phyloP scores from a whole-genome alignment of 2,113 vertebrate species.

The Tetrax tetrax region DNA sequence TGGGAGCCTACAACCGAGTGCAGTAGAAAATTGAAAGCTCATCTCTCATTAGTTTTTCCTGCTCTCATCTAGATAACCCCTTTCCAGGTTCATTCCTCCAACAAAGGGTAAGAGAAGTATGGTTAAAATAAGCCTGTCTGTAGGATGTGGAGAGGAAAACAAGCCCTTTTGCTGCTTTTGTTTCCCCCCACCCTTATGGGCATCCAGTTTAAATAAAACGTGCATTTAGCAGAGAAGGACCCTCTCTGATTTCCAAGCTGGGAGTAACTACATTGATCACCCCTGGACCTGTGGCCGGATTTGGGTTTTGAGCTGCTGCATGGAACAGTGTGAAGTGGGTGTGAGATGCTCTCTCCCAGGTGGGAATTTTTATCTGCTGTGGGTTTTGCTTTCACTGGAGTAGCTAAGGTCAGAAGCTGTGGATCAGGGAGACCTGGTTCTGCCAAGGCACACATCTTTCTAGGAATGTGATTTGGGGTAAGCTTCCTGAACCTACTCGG shows the following conservation, averaged over 20 bases:
- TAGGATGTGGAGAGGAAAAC: background rate
- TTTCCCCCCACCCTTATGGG: background rate
- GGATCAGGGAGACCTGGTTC: background rate
- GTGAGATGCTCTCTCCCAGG: background rate
- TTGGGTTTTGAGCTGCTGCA: background rate
- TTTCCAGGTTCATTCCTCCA: background rate
- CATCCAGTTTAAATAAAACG: background rate
- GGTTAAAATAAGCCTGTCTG: background rate
- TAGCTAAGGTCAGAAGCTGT: background rate
- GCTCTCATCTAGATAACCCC: constrained; percentile 8
- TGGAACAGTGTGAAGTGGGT: background rate
- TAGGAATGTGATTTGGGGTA: background rate
- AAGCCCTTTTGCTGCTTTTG: background rate
- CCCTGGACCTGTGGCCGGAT: background rate
- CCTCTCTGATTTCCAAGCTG: background rate
- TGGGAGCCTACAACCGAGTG: background rate
- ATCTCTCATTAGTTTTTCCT: constrained; percentile 47
- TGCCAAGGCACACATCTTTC: rapidly evolving
- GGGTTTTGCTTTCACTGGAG: background rate
- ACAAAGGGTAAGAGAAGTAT: background rate
- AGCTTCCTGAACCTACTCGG: background rate
- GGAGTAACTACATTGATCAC: background rate
- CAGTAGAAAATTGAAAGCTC: constrained; percentile 44
- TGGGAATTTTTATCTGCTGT: background rate
- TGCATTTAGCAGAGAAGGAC: background rate